Conservation (phyloP, 2,797 vertebrate species). For the Pogoniulus pusillus region DNA sequence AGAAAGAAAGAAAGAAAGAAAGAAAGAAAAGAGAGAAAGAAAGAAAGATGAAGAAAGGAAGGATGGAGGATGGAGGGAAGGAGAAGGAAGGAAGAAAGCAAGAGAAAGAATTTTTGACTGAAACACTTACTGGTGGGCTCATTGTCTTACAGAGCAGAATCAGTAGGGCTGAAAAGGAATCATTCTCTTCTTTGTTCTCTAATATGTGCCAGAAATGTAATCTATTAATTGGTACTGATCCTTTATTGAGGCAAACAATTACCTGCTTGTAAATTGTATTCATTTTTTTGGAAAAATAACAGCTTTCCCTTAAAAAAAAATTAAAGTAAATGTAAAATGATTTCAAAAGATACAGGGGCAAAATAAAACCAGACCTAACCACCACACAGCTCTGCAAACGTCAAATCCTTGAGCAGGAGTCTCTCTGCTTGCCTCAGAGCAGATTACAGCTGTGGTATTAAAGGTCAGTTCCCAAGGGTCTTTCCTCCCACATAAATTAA, state of each 20-base stretch:
- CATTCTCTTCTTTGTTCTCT: background rate
- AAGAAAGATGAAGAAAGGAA: too few relatives aligned
- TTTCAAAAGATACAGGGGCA: background rate
- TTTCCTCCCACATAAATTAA: conserved; percentile 29
- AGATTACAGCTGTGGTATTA: conserved; percentile 34
- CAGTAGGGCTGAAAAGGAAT: background rate
- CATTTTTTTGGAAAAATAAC: background rate
- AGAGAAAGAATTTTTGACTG: background rate
- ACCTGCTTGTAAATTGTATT: background rate
- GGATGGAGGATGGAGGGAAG: too few relatives aligned
- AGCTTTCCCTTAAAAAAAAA: background rate
- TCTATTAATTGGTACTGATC: background rate
- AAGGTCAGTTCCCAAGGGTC: conserved; percentile 11
- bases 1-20: too few relatives aligned
- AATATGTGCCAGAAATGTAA: background rate
- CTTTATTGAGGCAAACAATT: background rate
- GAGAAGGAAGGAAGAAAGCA: background rate
- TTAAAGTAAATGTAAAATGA: background rate
- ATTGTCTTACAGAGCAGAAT: background rate
- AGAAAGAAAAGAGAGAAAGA: too few relatives aligned
- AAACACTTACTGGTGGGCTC: background rate
- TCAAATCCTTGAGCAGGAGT: background rate
- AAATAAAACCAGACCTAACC: background rate
- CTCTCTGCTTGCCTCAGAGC: background rate
- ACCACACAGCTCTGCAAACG: background rate